Percentiles rank a stretch among this genome's conserved stretches.
These are phyloP conservation scores for Acyrthosiphon pisum DNA, from an alignment of 1,140 invertebrate species.

Conservation along the genomic window DNA sequence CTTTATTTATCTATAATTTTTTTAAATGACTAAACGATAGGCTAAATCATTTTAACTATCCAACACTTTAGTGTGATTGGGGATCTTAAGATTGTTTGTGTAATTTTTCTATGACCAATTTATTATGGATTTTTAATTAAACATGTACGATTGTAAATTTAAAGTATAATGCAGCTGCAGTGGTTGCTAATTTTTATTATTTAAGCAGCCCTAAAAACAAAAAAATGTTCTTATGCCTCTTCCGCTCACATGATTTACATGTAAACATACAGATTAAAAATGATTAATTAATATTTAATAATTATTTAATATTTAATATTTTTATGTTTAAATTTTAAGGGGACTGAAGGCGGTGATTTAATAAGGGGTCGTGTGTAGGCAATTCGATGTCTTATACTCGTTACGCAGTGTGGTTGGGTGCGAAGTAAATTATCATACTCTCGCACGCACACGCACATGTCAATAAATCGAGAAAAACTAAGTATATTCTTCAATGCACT, in stretches of 20 bases:
- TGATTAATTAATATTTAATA: not conserved
- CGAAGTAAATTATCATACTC: no score
- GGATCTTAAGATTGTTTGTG: no score
- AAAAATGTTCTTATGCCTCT: not conserved
- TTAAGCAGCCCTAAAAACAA: not conserved
- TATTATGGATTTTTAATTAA: not conserved
- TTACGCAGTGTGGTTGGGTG: no score
- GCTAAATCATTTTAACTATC: not conserved
- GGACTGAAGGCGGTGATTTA: no score
- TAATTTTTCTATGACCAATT: not conserved
- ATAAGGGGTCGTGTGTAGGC: no score
- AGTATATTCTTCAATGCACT: no score
- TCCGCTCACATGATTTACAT: no score
- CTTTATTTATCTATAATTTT: not conserved
- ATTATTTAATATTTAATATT: no score
- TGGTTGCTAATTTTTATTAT: not conserved
- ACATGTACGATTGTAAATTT: not conserved
- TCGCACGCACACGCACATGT: no score
- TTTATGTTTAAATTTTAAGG: slow-evolving; percentile 4
- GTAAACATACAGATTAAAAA: not conserved
- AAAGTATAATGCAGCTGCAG: not conserved
- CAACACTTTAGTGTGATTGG: not conserved
- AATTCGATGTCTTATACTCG: no score
- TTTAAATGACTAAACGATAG: not conserved
- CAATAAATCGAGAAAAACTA: no score